phyloP scores from a whole-genome alignment of 2,113 vertebrate species.

The Acrocephalus kingi region DNA sequence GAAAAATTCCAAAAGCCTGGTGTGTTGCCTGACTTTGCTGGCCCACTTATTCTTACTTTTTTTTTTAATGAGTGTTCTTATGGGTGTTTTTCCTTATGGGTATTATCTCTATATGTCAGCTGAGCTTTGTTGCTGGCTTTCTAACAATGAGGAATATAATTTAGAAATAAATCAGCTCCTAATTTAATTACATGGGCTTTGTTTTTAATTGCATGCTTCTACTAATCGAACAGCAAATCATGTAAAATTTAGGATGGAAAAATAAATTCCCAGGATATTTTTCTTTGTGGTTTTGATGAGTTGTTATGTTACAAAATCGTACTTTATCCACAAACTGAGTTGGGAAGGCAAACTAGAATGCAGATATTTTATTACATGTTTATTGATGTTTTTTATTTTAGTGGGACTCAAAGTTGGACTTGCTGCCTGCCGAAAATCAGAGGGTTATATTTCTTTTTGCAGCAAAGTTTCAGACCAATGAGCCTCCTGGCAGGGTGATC shows the following conservation, averaged over 20 bases:
- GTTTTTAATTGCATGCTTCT: conserved; percentile 3
- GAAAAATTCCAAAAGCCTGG: background rate
- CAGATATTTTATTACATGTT: background rate
- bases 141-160: background rate
- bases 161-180: background rate
- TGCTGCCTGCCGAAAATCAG: background rate
- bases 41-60: accelerated
- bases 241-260: background rate
- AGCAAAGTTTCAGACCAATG: background rate
- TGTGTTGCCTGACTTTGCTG: background rate
- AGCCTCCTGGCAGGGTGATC: conserved; percentile 47
- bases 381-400: background rate
- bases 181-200: background rate
- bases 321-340: background rate
- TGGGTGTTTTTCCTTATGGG: background rate
- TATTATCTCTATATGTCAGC: background rate
- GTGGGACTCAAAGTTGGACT: background rate
- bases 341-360: background rate
- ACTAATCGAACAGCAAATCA: background rate
- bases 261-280: background rate
- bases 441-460: background rate
- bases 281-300: background rate
- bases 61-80: background rate
- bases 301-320: background rate
- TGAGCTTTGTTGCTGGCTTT: background rate